These are phyloP conservation scores for Drosophila ezoana DNA, from an alignment of 2,888 invertebrate genomes.

Conservation along the genomic window DNA sequence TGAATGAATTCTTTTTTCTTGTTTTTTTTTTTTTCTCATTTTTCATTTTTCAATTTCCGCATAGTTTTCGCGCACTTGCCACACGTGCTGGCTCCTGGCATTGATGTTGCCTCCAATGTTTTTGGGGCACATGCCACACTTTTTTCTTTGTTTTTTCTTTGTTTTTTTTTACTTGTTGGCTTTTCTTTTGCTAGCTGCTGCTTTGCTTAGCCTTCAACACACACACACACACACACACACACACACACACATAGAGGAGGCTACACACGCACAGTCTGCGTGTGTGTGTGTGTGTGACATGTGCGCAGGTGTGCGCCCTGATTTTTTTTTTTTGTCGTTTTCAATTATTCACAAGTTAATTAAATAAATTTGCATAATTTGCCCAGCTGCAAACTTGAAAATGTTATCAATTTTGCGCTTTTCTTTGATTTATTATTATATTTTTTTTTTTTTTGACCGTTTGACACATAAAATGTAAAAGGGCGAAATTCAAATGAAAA, in stretches of 20 bases:
- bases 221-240: conserved; percentile 47
- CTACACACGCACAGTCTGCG: conserved; percentile 17
- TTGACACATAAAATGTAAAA: conserved; percentile 26
- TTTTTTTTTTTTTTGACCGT: neutral
- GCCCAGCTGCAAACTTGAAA: conserved; percentile 6
- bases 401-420: conserved; percentile 6
- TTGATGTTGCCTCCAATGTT: conserved; percentile 23
- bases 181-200: conserved; percentile 55
- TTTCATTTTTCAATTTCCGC: neutral
- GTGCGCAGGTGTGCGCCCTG: conserved; percentile 78
- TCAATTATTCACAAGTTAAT: conserved; percentile 67
- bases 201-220: conserved; percentile 71
- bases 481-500: conserved; percentile 7
- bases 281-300: conserved; percentile 47
- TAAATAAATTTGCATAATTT: conserved; percentile 55
- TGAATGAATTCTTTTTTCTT: neutral
- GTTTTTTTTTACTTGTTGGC: conserved; percentile 70
- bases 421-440: neutral
- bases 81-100: conserved; percentile 53
- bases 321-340: conserved; percentile 39
- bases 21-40: neutral
- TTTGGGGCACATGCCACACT: conserved; percentile 54
- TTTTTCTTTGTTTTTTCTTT: conserved; percentile 6
- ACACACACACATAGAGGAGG: conserved; percentile 21
- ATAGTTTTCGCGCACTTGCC: conserved; percentile 31